Conservation (phyloP, 2,113 vertebrate genomes). For the Corydoras sp. region DNA sequence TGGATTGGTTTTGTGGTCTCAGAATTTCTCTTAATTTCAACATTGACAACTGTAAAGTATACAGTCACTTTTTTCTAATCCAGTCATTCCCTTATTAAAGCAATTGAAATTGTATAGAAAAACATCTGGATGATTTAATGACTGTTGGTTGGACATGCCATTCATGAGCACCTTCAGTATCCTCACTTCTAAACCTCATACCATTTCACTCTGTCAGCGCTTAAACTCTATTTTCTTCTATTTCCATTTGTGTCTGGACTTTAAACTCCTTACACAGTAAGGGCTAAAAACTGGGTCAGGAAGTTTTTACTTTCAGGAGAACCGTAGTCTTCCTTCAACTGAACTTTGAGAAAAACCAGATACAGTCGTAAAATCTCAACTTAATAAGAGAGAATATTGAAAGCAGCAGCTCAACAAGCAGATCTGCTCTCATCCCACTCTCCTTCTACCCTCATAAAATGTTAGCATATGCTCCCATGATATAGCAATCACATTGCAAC, state of each 20-base stretch:
- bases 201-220: too few relatives aligned
- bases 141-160: neutral
- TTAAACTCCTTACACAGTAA: too few relatives aligned
- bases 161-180: neutral
- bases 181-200: neutral
- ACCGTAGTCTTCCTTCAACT: conserved; percentile 51
- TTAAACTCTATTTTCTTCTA: too few relatives aligned
- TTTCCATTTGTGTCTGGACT: too few relatives aligned
- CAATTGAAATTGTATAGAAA: neutral
- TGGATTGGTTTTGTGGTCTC: too few relatives aligned
- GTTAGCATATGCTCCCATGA: conserved; percentile 58
- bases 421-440: conserved; percentile 42
- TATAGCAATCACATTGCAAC: conserved; percentile 54
- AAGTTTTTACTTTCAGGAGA: conserved; percentile 63
- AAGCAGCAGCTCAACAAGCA: conserved; percentile 61
- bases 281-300: conserved; percentile 44
- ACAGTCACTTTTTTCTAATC: too few relatives aligned
- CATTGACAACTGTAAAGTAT: too few relatives aligned
- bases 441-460: conserved; percentile 51
- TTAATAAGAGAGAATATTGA: conserved; percentile 71
- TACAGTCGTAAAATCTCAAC: conserved; percentile 65
- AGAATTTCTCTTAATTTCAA: too few relatives aligned
- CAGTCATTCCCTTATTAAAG: too few relatives aligned
- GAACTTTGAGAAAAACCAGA: conserved; percentile 69
- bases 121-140: neutral